phyloP scores from a whole-genome alignment of 2,888 invertebrate species.

The Nysson spinosus region DNA sequence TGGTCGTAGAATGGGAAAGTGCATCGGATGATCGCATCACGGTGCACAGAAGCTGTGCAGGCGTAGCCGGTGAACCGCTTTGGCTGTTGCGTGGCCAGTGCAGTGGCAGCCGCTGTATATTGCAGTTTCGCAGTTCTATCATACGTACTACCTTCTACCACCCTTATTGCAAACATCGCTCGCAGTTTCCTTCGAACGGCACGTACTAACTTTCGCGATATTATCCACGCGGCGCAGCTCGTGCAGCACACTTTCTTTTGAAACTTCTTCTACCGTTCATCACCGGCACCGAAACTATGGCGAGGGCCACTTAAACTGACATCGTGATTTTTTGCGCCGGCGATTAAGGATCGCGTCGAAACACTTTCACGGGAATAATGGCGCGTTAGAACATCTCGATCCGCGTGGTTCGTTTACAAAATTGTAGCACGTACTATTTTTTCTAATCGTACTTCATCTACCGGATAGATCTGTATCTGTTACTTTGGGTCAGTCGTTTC shows the following conservation, averaged over 20 bases:
- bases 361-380: slow-evolving; percentile 2
- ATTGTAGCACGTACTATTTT: slow-evolving; percentile 11
- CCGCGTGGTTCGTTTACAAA: slow-evolving; percentile 1
- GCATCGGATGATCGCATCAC: slow-evolving; percentile 42
- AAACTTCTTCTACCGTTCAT: not conserved
- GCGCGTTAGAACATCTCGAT: not conserved
- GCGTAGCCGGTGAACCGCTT: slow-evolving; percentile 30
- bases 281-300: not conserved
- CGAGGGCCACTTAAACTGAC: not conserved
- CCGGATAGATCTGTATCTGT: slow-evolving; percentile 24
- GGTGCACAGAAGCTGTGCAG: slow-evolving; percentile 46
- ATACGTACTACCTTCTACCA: slow-evolving; percentile 36
- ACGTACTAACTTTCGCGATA: slow-evolving; percentile 55
- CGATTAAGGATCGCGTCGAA: not conserved
- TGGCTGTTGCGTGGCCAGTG: slow-evolving; percentile 41
- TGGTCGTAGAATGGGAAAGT: slow-evolving; percentile 41
- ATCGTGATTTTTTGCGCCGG: not conserved
- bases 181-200: slow-evolving; percentile 33
- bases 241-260: slow-evolving; percentile 12
- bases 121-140: slow-evolving; percentile 22
- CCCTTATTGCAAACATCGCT: slow-evolving; percentile 52
- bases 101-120: slow-evolving; percentile 24
- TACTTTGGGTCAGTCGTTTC: slow-evolving; percentile 20
- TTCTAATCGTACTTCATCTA: slow-evolving; percentile 6
- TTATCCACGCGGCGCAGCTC: slow-evolving; percentile 9